Evolutionary conservation across 92 coral and sea anemone genomes (phyloP), one percentile per base, ranked within the genome.

Genomic region (Porites cylindrica): DNA sequence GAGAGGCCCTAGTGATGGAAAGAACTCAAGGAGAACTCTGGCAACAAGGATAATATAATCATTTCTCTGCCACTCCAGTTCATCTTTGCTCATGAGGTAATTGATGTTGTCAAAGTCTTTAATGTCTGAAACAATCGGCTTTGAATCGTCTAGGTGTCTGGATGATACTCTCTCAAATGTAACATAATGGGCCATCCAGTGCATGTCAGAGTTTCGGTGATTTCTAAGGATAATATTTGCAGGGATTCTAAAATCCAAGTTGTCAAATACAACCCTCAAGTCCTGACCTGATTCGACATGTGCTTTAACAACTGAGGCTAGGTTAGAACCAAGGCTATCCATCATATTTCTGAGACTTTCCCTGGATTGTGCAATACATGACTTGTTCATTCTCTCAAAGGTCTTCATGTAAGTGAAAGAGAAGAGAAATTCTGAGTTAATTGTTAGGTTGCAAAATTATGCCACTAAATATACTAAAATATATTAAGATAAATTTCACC

Each of bases 321-420:
- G 72, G 63, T 86, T 75, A 61, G 88, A 56, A 59, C 93, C 93
- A 84, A 92, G 78, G 12, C 78, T 86, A 60, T 92, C 95, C 86
- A 93, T 86, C 13, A 89, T 81, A n/a, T 62, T 51, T 14, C 86
- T 51, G 70, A 66, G 86, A 70, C 74, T 85, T 5, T 85, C 65
- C 69, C 91, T 85, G 43, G 95, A 66, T 68, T 89, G 91, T 50
- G 85, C 61, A 26, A 89, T 80, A 3, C 95, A 87, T 11, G 47
- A 61, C 51, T 76, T 92, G 73, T 80, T 92, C 52, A 84, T 23
- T 19, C 91, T 76, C 72, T 89, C 78, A 21, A 89, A 60, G 71
- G 95, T 92, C 93, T 92, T 26, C 29, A 26, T 1, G 29, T 26
- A 26, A 26, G 29, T 26, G 29, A 26, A 26, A 26, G 29, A 1